A percentile compares a stretch with the other conserved stretches of the same genome.
phyloP scores from a whole-genome alignment of 1,140 invertebrate species.

The Harlomillsia oculata region DNA sequence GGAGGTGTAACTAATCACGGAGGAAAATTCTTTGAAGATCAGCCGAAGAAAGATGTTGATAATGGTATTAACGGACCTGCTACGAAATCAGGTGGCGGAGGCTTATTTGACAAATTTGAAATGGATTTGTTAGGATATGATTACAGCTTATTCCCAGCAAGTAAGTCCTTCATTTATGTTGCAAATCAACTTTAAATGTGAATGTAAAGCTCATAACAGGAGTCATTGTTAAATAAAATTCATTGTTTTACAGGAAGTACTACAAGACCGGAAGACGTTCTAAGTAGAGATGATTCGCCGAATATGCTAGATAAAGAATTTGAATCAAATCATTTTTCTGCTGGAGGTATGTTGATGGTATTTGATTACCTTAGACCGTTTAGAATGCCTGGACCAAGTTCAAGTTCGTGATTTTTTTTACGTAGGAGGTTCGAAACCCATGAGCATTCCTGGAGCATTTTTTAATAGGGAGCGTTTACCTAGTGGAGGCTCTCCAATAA shows the following conservation, averaged over 20 bases:
- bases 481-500: constrained; percentile 31
- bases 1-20: constrained; percentile 12
- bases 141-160: constrained; percentile 28
- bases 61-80: constrained; percentile 12
- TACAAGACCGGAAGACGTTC: constrained; percentile 15
- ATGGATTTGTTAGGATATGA: constrained; percentile 11
- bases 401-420: not conserved
- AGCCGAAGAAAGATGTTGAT: constrained; percentile 2
- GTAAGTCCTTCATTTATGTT: constrained; percentile 7
- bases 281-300: constrained; percentile 32
- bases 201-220: not conserved
- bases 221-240: not conserved
- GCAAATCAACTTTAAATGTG: not conserved
- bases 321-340: constrained; percentile 23
- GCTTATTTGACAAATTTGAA: constrained; percentile 26
- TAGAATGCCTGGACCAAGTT: not conserved
- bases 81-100: constrained; percentile 5
- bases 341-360: constrained; percentile 5
- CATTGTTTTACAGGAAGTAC: not conserved
- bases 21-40: constrained; percentile 25
- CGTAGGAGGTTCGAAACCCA: constrained; percentile 29
- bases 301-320: constrained; percentile 29
- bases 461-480: constrained; percentile 32
- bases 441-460: constrained; percentile 32
- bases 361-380: not conserved